These are phyloP conservation scores for Lottia gigantea DNA, from an alignment of 2,888 invertebrate species.

Conservation along the genomic window DNA sequence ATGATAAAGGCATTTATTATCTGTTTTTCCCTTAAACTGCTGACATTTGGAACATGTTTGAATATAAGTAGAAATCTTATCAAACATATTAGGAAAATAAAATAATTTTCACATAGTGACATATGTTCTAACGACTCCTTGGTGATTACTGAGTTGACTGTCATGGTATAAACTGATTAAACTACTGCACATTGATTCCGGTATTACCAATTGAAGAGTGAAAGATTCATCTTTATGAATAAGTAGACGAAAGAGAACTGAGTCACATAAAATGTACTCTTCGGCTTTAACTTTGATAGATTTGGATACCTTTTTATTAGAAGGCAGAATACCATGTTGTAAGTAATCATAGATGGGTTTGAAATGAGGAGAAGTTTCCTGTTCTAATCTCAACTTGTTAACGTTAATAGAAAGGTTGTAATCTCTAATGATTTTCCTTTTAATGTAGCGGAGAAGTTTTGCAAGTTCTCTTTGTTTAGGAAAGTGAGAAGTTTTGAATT, in stretches of 20 bases:
- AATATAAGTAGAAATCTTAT: background rate
- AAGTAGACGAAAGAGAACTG: background rate
- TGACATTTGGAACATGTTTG: constrained; percentile 2
- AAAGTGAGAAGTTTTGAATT: background rate
- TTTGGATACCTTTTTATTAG: background rate
- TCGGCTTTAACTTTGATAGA: background rate
- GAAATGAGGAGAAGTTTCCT: constrained; percentile 4
- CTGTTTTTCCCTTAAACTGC: background rate
- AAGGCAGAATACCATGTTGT: background rate
- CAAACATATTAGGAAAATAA: constrained; percentile 2
- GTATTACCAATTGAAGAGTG: constrained; percentile 5
- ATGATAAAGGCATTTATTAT: background rate
- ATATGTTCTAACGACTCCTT: background rate
- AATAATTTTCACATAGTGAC: background rate
- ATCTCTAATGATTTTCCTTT: background rate
- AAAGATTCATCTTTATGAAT: background rate
- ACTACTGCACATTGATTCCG: background rate
- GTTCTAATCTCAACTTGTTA: background rate
- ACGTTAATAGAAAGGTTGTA: background rate
- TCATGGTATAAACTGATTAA: constrained; percentile 1
- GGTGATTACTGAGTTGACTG: background rate
- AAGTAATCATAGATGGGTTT: background rate
- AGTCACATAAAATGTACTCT: background rate
- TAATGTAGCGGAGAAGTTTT: background rate
- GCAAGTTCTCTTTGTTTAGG: background rate